Conservation (phyloP, 2,113 vertebrate species). For the Sprattus sprattus region DNA sequence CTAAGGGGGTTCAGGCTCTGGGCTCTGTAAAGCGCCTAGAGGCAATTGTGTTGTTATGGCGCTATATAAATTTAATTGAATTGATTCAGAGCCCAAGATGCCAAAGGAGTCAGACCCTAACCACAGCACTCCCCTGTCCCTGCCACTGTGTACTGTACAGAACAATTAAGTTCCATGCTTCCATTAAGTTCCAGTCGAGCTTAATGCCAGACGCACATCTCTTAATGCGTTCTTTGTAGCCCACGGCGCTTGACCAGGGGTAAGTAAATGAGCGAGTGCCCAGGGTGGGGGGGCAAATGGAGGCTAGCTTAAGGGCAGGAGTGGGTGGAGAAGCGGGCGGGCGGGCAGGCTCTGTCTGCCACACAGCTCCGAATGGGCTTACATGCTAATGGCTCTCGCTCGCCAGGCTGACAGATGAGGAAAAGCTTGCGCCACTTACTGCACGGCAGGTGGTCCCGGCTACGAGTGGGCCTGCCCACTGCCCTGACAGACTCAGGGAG, state of each 20-base stretch:
- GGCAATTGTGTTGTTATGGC: too few relatives aligned
- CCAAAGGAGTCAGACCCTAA: not conserved
- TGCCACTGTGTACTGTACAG: not conserved
- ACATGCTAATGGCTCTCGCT: conserved; percentile 48
- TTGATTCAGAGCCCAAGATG: too few relatives aligned
- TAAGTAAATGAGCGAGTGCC: not conserved
- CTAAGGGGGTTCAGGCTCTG: too few relatives aligned
- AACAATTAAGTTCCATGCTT: not conserved
- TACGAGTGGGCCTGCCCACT: conserved; percentile 33
- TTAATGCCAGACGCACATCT: not conserved
- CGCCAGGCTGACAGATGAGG: conserved; percentile 52
- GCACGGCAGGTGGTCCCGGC: conserved; percentile 50
- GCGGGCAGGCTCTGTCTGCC: not conserved
- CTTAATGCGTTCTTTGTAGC: not conserved
- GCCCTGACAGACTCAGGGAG: conserved; percentile 50
- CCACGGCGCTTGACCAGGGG: not conserved
- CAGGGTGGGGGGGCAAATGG: not conserved
- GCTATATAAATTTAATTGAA: too few relatives aligned
- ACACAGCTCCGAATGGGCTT: conserved; percentile 31
- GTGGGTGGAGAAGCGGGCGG: not conserved
- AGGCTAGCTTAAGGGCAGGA: not conserved
- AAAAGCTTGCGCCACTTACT: conserved; percentile 49
- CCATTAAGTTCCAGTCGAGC: not conserved
- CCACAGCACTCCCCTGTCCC: not conserved
- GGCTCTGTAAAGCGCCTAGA: too few relatives aligned